phyloP scores from a whole-genome alignment of 2,888 invertebrate genomes.

The Tineola bisselliella region DNA sequence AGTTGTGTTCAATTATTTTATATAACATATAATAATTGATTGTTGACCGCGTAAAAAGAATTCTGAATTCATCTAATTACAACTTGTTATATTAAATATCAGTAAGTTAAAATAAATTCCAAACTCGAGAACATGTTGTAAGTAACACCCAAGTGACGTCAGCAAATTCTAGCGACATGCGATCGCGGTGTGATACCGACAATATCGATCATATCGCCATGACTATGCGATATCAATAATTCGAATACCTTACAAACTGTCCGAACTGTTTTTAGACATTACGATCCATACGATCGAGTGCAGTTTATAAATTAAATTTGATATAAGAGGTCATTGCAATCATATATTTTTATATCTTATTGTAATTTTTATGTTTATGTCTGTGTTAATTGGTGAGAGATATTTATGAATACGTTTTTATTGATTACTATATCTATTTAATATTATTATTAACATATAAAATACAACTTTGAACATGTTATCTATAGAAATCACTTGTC shows the following conservation, averaged over 20 bases:
- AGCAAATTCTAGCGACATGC: conserved; percentile 47
- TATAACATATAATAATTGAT: too few relatives aligned
- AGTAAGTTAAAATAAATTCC: not conserved
- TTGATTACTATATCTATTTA: too few relatives aligned
- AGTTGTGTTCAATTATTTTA: too few relatives aligned
- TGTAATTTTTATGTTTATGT: not conserved
- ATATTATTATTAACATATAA: too few relatives aligned
- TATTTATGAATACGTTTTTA: too few relatives aligned
- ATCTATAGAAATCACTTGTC: too few relatives aligned
- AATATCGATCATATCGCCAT: conserved; percentile 58
- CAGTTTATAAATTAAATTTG: conserved; percentile 4
- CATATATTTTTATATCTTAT: not conserved
- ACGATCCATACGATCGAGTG: not conserved
- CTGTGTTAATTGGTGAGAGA: too few relatives aligned
- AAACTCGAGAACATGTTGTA: conserved; percentile 19
- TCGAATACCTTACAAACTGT: conserved; percentile 49
- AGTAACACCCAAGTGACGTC: conserved; percentile 58
- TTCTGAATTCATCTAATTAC: too few relatives aligned
- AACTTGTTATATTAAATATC: not conserved
- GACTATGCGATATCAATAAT: conserved; percentile 55
- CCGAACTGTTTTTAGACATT: conserved; percentile 22
- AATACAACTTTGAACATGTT: too few relatives aligned
- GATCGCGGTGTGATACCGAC: conserved; percentile 62
- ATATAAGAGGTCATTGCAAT: conserved; percentile 1
- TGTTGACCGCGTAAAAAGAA: too few relatives aligned